Conservation (phyloP, 2,888 invertebrate genomes). For the Drepana falcataria region DNA sequence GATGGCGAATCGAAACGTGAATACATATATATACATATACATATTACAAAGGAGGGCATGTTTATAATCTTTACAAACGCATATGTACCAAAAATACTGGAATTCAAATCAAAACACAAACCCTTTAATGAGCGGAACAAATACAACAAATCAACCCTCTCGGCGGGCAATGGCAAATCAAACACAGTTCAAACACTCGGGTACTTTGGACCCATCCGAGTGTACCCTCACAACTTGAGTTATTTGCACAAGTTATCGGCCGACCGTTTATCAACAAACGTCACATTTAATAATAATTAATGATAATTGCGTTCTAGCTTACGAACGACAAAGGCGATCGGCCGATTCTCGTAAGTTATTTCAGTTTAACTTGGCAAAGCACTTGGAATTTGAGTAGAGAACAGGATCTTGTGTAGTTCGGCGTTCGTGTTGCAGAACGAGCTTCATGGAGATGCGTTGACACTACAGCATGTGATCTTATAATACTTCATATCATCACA, state of each 20-base stretch:
- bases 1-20: too few species aligned
- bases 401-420: conserved; percentile 73
- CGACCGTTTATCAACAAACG: conserved; percentile 70
- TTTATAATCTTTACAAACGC: not conserved
- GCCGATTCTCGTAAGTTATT: conserved; percentile 75
- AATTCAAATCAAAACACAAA: not conserved
- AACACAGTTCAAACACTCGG: conserved; percentile 38
- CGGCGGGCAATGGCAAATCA: conserved; percentile 43
- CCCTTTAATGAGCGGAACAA: not conserved
- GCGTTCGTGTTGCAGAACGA: conserved; percentile 33
- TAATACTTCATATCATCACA: not conserved
- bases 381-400: conserved; percentile 72
- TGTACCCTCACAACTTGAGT: conserved; percentile 45
- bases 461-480: not conserved
- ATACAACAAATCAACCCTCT: conserved; percentile 21
- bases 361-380: conserved; percentile 68
- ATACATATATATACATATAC: too few species aligned
- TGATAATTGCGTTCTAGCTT: conserved; percentile 77
- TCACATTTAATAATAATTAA: conserved; percentile 79
- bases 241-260: conserved; percentile 75
- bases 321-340: conserved; percentile 73
- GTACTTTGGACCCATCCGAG: conserved; percentile 27
- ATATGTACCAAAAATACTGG: not conserved
- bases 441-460: conserved; percentile 26
- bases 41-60: too few species aligned